Conservation (phyloP, 2,888 invertebrate genomes). For the Protula sp. region DNA sequence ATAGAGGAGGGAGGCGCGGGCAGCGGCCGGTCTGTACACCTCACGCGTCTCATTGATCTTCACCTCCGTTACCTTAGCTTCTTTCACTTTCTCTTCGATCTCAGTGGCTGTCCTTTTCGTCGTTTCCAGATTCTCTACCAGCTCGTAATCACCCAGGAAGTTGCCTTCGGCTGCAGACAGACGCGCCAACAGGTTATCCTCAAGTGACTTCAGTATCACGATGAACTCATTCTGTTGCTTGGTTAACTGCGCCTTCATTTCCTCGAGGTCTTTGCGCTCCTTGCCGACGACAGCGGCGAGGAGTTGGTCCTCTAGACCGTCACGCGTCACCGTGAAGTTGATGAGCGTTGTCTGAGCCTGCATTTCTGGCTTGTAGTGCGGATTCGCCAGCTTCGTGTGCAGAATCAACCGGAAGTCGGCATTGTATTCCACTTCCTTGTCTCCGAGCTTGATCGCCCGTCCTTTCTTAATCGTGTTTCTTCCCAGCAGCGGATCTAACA, state of each 20-base stretch:
- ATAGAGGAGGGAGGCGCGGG: conserved; percentile 85
- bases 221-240: conserved; percentile 96
- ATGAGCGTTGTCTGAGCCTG: conserved; percentile 95
- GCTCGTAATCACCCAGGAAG: conserved; percentile 87
- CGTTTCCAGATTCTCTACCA: conserved; percentile 92
- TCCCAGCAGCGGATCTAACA: conserved; percentile 83
- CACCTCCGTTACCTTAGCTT: conserved; percentile 84
- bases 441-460: conserved; percentile 91
- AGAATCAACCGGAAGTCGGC: conserved; percentile 77
- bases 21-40: conserved; percentile 83
- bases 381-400: conserved; percentile 92
- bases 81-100: conserved; percentile 76
- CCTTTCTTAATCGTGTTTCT: conserved; percentile 91
- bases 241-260: conserved; percentile 78
- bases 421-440: conserved; percentile 91
- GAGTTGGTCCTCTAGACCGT: conserved; percentile 91
- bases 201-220: conserved; percentile 83
- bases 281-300: conserved; percentile 94
- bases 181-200: conserved; percentile 84
- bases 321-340: conserved; percentile 93
- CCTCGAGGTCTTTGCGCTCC: conserved; percentile 91
- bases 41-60: conserved; percentile 91
- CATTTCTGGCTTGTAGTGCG: conserved; percentile 97
- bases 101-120: conserved; percentile 93
- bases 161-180: conserved; percentile 88